Evolutionary conservation across 2,113 vertebrate genomes (phyloP).

Genomic region (Onychostoma macrolepis): DNA sequence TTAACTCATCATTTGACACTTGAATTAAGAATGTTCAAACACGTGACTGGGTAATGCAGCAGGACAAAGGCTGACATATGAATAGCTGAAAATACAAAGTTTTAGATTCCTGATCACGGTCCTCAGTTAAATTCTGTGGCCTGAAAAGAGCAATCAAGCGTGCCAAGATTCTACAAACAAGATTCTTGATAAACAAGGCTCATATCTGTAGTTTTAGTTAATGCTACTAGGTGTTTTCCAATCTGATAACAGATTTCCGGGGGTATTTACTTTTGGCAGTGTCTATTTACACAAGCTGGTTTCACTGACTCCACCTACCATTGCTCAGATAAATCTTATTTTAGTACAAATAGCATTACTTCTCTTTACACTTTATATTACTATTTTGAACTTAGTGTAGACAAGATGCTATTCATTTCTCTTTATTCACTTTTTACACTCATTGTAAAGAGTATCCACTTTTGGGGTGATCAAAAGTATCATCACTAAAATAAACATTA

Average conservation of each 20-base stretch:
- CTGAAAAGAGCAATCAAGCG: not conserved
- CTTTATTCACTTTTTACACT: not conserved
- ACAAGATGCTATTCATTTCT: not conserved
- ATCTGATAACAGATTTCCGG: not conserved
- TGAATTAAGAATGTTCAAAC: no score
- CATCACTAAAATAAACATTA: no score
- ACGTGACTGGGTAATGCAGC: no score
- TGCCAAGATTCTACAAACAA: not conserved
- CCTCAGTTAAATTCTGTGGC: no score
- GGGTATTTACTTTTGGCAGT: not conserved
- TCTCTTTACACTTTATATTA: not conserved
- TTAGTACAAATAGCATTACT: not conserved
- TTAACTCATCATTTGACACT: no score
- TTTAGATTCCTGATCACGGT: no score
- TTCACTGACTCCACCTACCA: not conserved
- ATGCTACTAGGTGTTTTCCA: not conserved
- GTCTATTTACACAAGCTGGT: not conserved
- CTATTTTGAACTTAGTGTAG: not conserved
- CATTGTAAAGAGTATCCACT: not conserved
- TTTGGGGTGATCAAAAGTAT: not conserved
- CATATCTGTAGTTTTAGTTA: no score
- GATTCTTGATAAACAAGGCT: no score
- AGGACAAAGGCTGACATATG: no score
- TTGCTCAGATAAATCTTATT: not conserved
- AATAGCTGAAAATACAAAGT: no score